Evolutionary conservation across 1,140 invertebrate genomes (phyloP), one percentile per base, ranked within the genome.

Genomic region (Gryon sp.): DNA sequence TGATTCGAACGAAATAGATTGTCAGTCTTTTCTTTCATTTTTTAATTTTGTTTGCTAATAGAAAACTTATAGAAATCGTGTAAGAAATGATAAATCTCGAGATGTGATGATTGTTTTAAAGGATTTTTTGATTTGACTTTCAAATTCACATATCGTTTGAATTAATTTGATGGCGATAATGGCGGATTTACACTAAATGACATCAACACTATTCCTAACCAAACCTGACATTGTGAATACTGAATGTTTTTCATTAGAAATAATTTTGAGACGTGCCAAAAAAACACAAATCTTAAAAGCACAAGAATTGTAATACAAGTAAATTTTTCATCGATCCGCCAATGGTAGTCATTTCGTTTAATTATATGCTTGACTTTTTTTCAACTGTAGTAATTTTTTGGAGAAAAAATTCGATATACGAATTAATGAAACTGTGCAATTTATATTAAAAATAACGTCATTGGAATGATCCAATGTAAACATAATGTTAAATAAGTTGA

Each of bases 401-500:
- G 7, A 30, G 14, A 45, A 50, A 36, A 36, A 52, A 38, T 32
- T n/a, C n/a, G 32, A 28, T 28, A 28, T 9, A 28, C 2, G 28
- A 14, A 26, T 45, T 70, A n/a, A n/a, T n/a, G 46, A 74, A 63
- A 60, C 53, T 60, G 53, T 60, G n/a, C n/a, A n/a, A n/a, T n/a
- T n/a, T n/a, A n/a, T n/a, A n/a, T n/a, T n/a, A n/a, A n/a, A n/a
- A n/a, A n/a, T 60, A 46, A 66, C 38, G 62, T 75, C 66, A 75
- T 75, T 73, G 22, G 22, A 11, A 30, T 53, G 62, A 38, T 48
- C 62, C 53, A 19, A 24, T 36, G 32, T 32, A 62, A 46, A 66
- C 4, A 34, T 68, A 66, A n/a, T n/a, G n/a, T n/a, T 34, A 66
- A 60, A 75, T 46, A 60, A 60, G 53, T 75, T 66, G 68, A 68